Evolutionary conservation across 2,888 invertebrate genomes (phyloP), one percentile per base, ranked within the genome.

Genomic region (Chorisops tibialis): DNA sequence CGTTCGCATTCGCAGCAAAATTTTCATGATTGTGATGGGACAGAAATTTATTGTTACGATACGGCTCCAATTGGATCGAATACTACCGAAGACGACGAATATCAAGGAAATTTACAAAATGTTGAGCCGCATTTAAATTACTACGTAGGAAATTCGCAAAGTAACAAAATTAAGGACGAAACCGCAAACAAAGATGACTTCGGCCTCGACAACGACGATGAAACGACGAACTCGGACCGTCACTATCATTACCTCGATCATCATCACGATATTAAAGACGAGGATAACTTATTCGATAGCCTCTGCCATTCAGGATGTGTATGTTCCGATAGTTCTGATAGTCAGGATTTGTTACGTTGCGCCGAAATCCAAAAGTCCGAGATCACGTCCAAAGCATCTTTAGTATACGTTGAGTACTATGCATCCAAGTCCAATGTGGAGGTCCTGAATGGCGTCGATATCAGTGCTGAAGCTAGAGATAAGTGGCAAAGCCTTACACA

Each of bases 261-360:
- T n/a, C 14, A 47, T 11, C 30, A 35, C 24, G 12, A 35, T 37
- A 21, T 45, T 19, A 64, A 41, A 16, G 39, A 64, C 9, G 64
- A 64, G 16, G 64, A 64, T n/a, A 64, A 64, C 47, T 47, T 64
- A 21, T 64, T 64, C 14, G 64, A 64, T 30, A 60, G 24, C 21
- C 60, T 64, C n/a, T 64, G 64, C 39, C 56, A 59, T 47, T 64
- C 61, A 7, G 52, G 41, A 54, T 47, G 52, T 14, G 22, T 45
- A 21, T 63, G 56, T 45, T 63, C 60, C 14, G 49, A 60, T 39
- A 60, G 35, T 48, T 19, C 22, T n/a, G 45, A 49, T 18, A 56
- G 43, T 24, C 54, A 41, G 9, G 56, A 58, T 35, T 22, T 63
- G 43, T 38, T 45, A 5, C 38, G 60, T 4, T 63, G 63, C 41